A percentile compares a stretch with the other conserved stretches of the same genome.
These are phyloP conservation scores for Pollimyrus isidori DNA, from an alignment of 2,113 vertebrate species.

Conservation along the genomic window DNA sequence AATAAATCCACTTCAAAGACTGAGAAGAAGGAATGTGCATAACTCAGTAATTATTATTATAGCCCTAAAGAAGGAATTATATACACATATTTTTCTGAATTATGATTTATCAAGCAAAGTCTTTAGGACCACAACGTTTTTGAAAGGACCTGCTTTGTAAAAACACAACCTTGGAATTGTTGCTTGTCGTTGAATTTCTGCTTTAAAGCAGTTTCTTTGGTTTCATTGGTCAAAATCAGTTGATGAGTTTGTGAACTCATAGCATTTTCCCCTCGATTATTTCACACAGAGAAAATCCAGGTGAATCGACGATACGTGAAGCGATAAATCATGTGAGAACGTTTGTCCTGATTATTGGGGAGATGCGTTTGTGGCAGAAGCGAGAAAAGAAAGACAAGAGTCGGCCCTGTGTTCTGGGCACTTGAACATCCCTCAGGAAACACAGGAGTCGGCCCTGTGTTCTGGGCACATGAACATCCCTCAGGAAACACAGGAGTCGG, in stretches of 20 bases:
- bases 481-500: not conserved
- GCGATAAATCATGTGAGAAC: not conserved
- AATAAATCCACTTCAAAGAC: not conserved
- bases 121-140: not conserved
- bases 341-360: not conserved
- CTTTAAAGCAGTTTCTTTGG: not conserved
- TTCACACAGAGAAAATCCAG: not conserved
- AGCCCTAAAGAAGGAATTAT: not conserved
- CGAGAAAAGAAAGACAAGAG: not conserved
- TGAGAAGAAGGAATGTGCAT: not conserved
- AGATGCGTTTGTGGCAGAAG: not conserved
- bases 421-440: not conserved
- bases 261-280: not conserved
- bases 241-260: not conserved
- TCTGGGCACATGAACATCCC: too few relatives aligned
- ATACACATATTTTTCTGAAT: not conserved
- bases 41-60: not conserved
- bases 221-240: not conserved
- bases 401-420: not conserved
- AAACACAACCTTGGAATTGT: not conserved
- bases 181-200: not conserved
- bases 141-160: not conserved
- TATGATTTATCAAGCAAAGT: not conserved
- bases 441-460: too few relatives aligned
- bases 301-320: not conserved